Evolutionary conservation across 2,888 invertebrate species (phyloP), one percentile per base, ranked within the genome.

Genomic region (Graphium colonna): DNA sequence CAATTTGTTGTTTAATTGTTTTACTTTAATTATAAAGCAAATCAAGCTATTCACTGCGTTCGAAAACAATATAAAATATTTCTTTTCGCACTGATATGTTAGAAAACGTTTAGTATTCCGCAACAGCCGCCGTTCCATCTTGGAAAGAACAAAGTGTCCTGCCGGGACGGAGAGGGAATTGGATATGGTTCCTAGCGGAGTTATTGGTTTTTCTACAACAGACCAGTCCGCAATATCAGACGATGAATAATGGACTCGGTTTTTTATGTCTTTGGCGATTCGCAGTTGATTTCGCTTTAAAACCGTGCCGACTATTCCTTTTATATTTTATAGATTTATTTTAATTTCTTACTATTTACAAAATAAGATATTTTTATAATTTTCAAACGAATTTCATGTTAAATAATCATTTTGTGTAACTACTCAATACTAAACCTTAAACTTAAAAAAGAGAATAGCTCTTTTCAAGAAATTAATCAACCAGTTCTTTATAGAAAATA

Each of bases 101-200:
- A 28, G 46, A 17, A 38, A 45, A 13, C 31, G 39, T 47, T 77
- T 70, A 69, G 69, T 75, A 80, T 79, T 78, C 77, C 59, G 53
- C 47, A 54, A 71, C 62, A 76, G 73, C 56, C 58, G 59, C 55
- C 68, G 63, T 69, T 75, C 74, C 73, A 71, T 77, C 74, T 76
- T 72, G 68, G 73, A 76, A 73, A 75, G 78, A 78, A 80, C 79
- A 81, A 80, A 79, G 76, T 79, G 76, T 69, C 69, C 66, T 66
- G 64, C 61, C 63, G 64, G 67, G 69, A 73, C 68, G 65, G 63
- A 73, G 69, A 62, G 71, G 61, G 73, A 77, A 79, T 74, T 73
- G 68, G 73, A 73, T 54, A 49, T 49, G 49, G 53, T 54, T 28
- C 44, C 18, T 48, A 43, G 43, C 39, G 33, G 49, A 49, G 43